Evolutionary conservation across 2,113 vertebrate genomes (phyloP).

Genomic region (Solea solea): DNA sequence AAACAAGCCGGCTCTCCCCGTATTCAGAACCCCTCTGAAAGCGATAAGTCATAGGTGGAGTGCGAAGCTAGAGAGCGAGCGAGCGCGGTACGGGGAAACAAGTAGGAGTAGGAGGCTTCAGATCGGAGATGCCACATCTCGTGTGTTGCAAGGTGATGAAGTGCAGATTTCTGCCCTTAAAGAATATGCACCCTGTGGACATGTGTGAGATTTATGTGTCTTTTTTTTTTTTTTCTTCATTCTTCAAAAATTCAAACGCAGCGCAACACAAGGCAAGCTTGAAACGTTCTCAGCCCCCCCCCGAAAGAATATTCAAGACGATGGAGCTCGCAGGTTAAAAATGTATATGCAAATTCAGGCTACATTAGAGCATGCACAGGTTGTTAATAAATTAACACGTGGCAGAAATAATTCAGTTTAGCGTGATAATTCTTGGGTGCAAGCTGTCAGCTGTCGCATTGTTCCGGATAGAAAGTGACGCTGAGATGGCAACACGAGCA

Average conservation of each 20-base stretch:
- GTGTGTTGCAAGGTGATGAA: conserved; percentile 74
- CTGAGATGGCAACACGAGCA: conserved; percentile 83
- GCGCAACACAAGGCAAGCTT: conserved; percentile 69
- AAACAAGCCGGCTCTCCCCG: conserved; percentile 55
- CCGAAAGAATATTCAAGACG: conserved; percentile 78
- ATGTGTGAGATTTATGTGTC: conserved; percentile 66
- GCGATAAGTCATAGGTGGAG: conserved; percentile 33
- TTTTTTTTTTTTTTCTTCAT: conserved; percentile 21
- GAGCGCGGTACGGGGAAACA: conserved; percentile 22
- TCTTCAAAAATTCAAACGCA: conserved; percentile 73
- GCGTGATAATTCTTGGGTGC: conserved; percentile 90
- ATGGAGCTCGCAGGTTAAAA: conserved; percentile 82
- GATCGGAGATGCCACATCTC: conserved; percentile 64
- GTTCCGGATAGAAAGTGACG: conserved; percentile 83
- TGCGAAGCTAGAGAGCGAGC: conserved; percentile 39
- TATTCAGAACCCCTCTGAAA: conserved; percentile 53
- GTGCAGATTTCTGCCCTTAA: conserved; percentile 75
- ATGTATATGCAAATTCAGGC: conserved; percentile 85
- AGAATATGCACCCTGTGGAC: conserved; percentile 76
- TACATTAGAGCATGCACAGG: conserved; percentile 87
- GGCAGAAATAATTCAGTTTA: conserved; percentile 95
- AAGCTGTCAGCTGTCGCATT: conserved; percentile 92
- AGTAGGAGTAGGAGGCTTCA: conserved; percentile 56
- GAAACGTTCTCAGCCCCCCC: conserved; percentile 59
- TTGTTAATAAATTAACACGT: conserved; percentile 91